Conservation (phyloP, 1,140 invertebrate genomes). For the Ridgeia piscesae region DNA sequence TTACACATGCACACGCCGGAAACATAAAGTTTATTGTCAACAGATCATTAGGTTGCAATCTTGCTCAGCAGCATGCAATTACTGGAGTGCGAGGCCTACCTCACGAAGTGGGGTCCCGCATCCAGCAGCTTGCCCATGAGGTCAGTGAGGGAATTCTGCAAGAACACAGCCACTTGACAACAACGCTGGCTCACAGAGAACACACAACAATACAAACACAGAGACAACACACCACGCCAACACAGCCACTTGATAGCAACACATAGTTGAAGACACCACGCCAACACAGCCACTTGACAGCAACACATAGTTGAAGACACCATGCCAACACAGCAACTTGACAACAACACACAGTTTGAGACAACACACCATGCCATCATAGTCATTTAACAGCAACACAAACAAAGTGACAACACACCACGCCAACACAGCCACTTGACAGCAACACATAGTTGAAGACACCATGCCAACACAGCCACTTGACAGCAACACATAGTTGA, state of each 20-base stretch:
- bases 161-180: constrained; percentile 52
- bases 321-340: constrained; percentile 40
- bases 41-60: not conserved
- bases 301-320: too few relatives aligned
- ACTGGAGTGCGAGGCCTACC: constrained; percentile 10
- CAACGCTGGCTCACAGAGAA: not conserved
- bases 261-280: too few relatives aligned
- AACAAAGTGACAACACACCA: not conserved
- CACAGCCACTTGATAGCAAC: too few relatives aligned
- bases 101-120: constrained; percentile 45
- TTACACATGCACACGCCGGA: not conserved
- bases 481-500: too few relatives aligned
- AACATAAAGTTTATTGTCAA: not conserved
- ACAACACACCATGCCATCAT: not conserved
- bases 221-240: too few relatives aligned
- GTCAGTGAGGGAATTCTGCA: constrained; percentile 77
- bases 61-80: not conserved
- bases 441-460: too few relatives aligned
- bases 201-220: not conserved
- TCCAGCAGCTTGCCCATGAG: constrained; percentile 65
- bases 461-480: too few relatives aligned
- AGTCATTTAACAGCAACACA: not conserved
- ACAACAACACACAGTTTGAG: not conserved
- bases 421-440: too few relatives aligned
- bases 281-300: too few relatives aligned